Base-by-base conservation (phyloP, 2,113 vertebrate species). In the Lophura nycthemera region DNA sequence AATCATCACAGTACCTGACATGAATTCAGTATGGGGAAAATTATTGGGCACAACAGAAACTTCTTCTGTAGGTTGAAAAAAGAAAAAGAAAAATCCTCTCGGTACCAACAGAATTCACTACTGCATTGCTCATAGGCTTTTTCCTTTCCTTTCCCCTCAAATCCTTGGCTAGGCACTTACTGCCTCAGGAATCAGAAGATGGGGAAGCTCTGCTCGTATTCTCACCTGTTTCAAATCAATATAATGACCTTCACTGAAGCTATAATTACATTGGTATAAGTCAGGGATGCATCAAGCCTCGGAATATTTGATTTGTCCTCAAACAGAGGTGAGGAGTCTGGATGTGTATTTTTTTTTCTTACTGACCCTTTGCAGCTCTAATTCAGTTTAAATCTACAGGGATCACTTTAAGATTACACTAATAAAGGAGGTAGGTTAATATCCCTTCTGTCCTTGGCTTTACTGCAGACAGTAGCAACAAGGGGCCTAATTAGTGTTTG, bases 401-500 rank as follows among this genome's bases (percentile, higher is more conserved):
- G 64, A 78, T 80, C 32, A 1, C 86, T 91, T 83, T 15, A 42
- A 69, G 86, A 75, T 64, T 63, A n/a, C 73, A 54, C 67, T 78
- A 48, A 78, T 88, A 54, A 78, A 78, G 87, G 86, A 86, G 89
- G 40, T 64, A 84, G 92, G 76, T 94, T 90, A 95, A 94, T 92
- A 65, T 83, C 83, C 80, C 77, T 71, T 25, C 87, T 77, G 92
- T 92, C 79, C 92, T 92, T 93, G 88, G 89, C 86, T 94, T 84
- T 86, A 29, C 79, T 81, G 91, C 87, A 69, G 76, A 43, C 80
- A 79, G 84, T 32, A 83, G 89, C 66, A 71, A 92, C 92, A 4
- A 86, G 93, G 89, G 94, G 83, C 92, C 92, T 90, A 82, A 96
- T 97, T 96, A 96, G 93, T 43, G 85, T 76, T 91, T 89, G 93